Conservation (phyloP, 2,797 vertebrate species). For the Dallia pectoralis region DNA sequence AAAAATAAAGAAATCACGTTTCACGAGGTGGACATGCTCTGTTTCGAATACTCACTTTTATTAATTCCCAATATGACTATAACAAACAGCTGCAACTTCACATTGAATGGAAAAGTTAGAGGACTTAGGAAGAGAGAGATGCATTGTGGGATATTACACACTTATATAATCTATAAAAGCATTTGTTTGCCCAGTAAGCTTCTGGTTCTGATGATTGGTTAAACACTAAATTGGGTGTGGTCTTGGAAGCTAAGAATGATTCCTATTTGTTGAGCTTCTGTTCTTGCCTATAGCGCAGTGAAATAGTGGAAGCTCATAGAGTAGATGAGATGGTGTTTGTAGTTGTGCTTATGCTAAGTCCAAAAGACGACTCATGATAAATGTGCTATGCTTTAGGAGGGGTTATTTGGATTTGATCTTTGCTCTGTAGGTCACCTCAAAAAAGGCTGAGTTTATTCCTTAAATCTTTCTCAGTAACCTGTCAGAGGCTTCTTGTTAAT, state of each 20-base stretch:
- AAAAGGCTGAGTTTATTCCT: neutral
- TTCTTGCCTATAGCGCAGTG: conserved; percentile 34
- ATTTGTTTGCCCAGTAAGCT: conserved; percentile 23
- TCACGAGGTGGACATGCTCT: conserved; percentile 6
- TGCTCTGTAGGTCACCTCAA: conserved; percentile 1
- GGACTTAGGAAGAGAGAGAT: conserved; percentile 29
- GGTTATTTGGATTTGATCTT: conserved; percentile 28
- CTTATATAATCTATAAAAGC: conserved; percentile 53
- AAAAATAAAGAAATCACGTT: neutral
- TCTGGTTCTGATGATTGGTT: conserved; percentile 33
- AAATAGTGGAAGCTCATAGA: conserved; percentile 15
- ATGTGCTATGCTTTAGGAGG: neutral
- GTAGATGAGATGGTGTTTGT: neutral
- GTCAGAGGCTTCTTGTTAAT: neutral
- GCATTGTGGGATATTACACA: conserved; percentile 47
- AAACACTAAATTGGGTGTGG: conserved; percentile 39
- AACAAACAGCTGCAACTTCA: conserved; percentile 48
- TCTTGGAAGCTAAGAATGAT: conserved; percentile 25
- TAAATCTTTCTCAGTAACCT: neutral
- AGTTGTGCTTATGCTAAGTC: neutral
- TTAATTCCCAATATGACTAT: conserved; percentile 53
- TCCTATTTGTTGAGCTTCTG: conserved; percentile 46
- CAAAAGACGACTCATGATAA: neutral
- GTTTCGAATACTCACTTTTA: conserved; percentile 76
- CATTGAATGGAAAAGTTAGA: conserved; percentile 29